Conservation (phyloP, 2,888 invertebrate genomes). For the Pheosia gnoma region DNA sequence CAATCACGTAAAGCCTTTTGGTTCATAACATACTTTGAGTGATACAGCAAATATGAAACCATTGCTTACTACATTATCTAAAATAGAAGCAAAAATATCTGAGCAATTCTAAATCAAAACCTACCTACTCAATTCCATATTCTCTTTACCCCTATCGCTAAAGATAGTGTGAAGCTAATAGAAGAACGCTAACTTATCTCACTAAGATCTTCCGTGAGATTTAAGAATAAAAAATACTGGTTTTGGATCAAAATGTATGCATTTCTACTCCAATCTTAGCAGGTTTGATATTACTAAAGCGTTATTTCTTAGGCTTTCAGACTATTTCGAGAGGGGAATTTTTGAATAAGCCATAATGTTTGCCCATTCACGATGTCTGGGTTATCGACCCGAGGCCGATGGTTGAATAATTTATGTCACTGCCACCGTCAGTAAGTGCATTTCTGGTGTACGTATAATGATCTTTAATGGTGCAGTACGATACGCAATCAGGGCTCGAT, state of each 20-base stretch:
- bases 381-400: constrained; percentile 61
- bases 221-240: constrained; percentile 39
- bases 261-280: constrained; percentile 42
- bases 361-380: constrained; percentile 52
- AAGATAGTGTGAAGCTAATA: constrained; percentile 13
- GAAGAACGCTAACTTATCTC: constrained; percentile 29
- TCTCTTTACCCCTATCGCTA: neutral
- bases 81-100: too few relatives aligned
- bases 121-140: neutral
- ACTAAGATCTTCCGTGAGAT: constrained; percentile 35
- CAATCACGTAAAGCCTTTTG: too few relatives aligned
- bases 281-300: constrained; percentile 26
- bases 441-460: constrained; percentile 32
- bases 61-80: too few relatives aligned
- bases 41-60: too few relatives aligned
- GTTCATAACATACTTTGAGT: too few relatives aligned
- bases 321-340: constrained; percentile 48
- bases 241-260: constrained; percentile 48
- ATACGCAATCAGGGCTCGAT: constrained; percentile 10
- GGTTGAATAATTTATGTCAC: constrained; percentile 68
- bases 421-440: constrained; percentile 40
- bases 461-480: constrained; percentile 20
- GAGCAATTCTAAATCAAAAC: too few relatives aligned
- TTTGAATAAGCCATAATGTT: constrained; percentile 57
- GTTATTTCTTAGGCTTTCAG: constrained; percentile 44